Evolutionary conservation across 2,797 vertebrate genomes (phyloP).

Genomic region (Mormyrus proboscirostris): DNA sequence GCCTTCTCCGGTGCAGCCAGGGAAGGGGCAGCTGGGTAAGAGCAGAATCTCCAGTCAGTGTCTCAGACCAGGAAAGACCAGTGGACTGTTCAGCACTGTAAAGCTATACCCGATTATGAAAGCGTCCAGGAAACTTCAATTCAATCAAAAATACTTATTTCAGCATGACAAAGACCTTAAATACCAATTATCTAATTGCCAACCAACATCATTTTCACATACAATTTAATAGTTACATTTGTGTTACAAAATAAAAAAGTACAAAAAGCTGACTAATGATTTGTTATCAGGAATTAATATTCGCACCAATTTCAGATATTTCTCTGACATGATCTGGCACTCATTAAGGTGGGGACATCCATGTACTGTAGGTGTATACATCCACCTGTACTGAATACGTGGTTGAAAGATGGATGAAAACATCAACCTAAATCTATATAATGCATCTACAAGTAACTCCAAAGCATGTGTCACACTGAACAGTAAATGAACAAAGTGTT

Average conservation of each 20-base stretch:
- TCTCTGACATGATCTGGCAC: not conserved
- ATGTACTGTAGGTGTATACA: not conserved
- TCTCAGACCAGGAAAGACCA: not conserved
- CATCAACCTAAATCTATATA: not conserved
- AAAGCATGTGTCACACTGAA: not conserved
- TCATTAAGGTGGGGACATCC: not conserved
- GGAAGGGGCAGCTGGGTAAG: slow-evolving; percentile 35
- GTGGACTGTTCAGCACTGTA: not conserved
- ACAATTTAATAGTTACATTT: not conserved
- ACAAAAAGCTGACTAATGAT: not conserved
- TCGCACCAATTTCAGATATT: not conserved
- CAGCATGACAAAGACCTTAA: not conserved
- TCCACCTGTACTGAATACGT: not conserved
- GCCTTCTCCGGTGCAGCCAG: slow-evolving; percentile 6
- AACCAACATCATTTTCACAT: not conserved
- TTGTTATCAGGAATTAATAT: not conserved
- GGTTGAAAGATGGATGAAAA: not conserved
- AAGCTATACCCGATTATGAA: not conserved
- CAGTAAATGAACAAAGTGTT: not conserved
- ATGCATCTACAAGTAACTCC: not conserved
- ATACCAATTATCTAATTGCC: not conserved
- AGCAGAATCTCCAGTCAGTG: not conserved
- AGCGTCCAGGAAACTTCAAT: not conserved
- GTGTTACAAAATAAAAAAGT: not conserved
- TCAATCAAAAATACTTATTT: not conserved